Conservation (phyloP, 2,888 invertebrate species). For the Cataglyphis rosenhaueri region DNA sequence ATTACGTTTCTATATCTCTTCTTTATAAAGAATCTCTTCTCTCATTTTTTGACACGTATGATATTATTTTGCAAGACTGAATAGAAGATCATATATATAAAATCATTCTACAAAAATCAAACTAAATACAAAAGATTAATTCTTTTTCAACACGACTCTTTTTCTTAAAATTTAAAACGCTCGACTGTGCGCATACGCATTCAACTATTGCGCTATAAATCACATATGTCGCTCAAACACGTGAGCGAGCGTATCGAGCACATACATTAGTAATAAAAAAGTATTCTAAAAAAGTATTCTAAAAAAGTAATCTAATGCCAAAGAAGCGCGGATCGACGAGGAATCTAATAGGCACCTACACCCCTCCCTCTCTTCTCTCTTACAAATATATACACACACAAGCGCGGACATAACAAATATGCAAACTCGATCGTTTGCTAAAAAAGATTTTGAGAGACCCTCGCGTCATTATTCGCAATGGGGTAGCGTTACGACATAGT, state of each 20-base stretch:
- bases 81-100: not conserved
- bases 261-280: not conserved
- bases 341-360: constrained; percentile 19
- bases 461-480: not conserved
- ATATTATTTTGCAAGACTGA: not conserved
- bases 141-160: not conserved
- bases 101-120: not conserved
- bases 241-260: not conserved
- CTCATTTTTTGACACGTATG: not conserved
- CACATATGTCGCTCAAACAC: not conserved
- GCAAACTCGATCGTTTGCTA: not conserved
- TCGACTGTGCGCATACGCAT: constrained; percentile 15
- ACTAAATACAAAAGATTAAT: constrained; percentile 11
- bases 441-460: not conserved
- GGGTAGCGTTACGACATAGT: not conserved
- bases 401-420: not conserved
- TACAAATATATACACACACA: constrained; percentile 1
- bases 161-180: constrained; percentile 7
- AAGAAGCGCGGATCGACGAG: not conserved
- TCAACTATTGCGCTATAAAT: not conserved
- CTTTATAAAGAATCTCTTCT: not conserved
- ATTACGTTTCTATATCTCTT: not conserved
- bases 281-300: not conserved
- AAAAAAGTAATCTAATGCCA: not conserved
- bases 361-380: not conserved